Base-by-base conservation (phyloP, 2,797 vertebrate species). In the Neopelma chrysocephalum region DNA sequence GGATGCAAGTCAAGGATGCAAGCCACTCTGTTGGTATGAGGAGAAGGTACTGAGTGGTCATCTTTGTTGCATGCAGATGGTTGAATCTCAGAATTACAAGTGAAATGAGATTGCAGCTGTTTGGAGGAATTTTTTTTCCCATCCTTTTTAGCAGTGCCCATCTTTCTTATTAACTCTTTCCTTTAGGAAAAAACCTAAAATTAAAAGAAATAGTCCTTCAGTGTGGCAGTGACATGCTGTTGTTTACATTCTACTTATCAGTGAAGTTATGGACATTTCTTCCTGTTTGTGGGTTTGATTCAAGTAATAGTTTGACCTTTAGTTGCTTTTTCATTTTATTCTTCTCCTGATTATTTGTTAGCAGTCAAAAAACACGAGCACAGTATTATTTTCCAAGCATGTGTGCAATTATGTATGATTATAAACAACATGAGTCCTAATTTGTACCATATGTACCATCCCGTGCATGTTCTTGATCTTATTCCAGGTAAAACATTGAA, bases 341-440 rank as follows among this genome's bases (percentile, higher is more conserved):
- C 47, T 75, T 73, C 47, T 78, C 40, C 34, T 72, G 61, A 61
- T 91, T 79, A 68, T 51, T 90, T 88, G 70, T 75, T 90, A 94
- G 54, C 65, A 72, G 78, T 80, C 70, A 85, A 78, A 92, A 81
- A 81, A 68, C 34, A 78, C 3, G 32, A 96, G 38, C 54, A 22
- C 73, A 82, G 21, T 93, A 64, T 88, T 91, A 48, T 88, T 96
- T 96, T 86, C 83, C 77, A 92, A 85, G 51, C 73, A 15, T 70
- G 66, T 29, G 89, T 97, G 84, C 97, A 92, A 89, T 96, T 94
- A 43, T 20, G 29, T 75, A 32, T 38, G 83, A 82, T 65, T 69
- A 77, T 36, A 56, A 92, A 64, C 85, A 82, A 45, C 32, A 78
- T 9, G 54, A 77, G 75, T 89, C 81, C 92, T 92, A 72, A 73